Percentiles rank a stretch among this genome's conserved stretches.
Conservation (phyloP, 2,888 invertebrate species). For the Thecophora atra region DNA sequence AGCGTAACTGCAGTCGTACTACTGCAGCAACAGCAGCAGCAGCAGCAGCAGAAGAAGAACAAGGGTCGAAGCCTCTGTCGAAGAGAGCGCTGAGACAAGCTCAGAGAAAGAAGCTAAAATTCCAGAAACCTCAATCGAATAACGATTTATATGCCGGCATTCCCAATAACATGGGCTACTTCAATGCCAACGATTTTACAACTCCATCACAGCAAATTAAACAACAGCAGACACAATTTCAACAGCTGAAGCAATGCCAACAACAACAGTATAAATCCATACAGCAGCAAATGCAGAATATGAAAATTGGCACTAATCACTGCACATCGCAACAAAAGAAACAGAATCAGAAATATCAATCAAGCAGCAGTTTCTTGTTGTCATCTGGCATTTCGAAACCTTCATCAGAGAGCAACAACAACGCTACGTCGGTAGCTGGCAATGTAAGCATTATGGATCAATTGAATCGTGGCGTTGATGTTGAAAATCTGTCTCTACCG, state of each 20-base stretch:
- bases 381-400: slow-evolving; percentile 32
- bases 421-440: slow-evolving; percentile 27
- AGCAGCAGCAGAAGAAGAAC: slow-evolving; percentile 12
- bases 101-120: slow-evolving; percentile 49
- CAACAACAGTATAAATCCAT: slow-evolving; percentile 49
- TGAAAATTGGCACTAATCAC: slow-evolving; percentile 51
- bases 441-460: slow-evolving; percentile 66
- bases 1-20: slow-evolving; percentile 40
- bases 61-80: slow-evolving; percentile 37
- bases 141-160: slow-evolving; percentile 56
- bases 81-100: slow-evolving; percentile 45
- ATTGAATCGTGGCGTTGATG: slow-evolving; percentile 66
- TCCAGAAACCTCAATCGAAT: slow-evolving; percentile 45
- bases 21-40: slow-evolving; percentile 4
- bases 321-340: slow-evolving; percentile 42
- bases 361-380: slow-evolving; percentile 10
- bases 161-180: slow-evolving; percentile 61
- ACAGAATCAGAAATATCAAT: slow-evolving; percentile 21
- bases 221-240: slow-evolving; percentile 38
- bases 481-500: slow-evolving; percentile 74
- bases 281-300: slow-evolving; percentile 56
- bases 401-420: slow-evolving; percentile 39
- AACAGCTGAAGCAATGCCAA: slow-evolving; percentile 37
- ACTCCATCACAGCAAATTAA: slow-evolving; percentile 46
- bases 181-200: slow-evolving; percentile 58